Base-by-base conservation (phyloP, 2,888 invertebrate genomes). In the Baronia brevicornis region DNA sequence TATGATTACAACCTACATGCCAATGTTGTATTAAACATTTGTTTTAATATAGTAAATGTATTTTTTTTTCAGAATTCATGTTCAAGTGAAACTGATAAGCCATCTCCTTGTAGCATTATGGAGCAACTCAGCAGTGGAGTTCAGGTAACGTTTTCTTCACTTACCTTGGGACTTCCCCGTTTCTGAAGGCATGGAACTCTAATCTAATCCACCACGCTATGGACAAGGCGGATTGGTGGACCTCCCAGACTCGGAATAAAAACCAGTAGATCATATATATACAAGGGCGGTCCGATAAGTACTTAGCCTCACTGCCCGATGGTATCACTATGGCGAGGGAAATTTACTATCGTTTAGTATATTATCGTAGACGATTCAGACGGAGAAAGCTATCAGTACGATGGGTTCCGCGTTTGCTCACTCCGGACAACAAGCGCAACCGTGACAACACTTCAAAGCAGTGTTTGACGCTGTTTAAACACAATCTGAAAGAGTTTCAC, bases 51-150 rank as follows among this genome's bases (percentile, higher is more conserved):
- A 18, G 14, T 15, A 25, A 6, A 17, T 15, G 7, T 32, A 22
- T 17, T 25, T 18, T 30, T 10, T 22, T 43, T 41, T 0, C 55
- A 65, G 58, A 52, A 46, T 7, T 37, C 37, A 2, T 48, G 44
- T 33, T 14, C 1, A 51, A 61, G 4, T 7, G 69, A 66, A 5
- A 23, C 51, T 0, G 73, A 70, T 0, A 67, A 68, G 38, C 65
- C 74, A 0, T 50, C 74, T 0, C 68, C 82, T 0, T 84, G 84
- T 56, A 85, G 84, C 42, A 84, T 85, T 28, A 84, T 85, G 84
- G 82, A 85, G 10, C 84, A 85, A 25, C 69, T 85, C 2, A 78
- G 80, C 39, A 69, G 78, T 34, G 84, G 84, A 0, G 82, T 85
- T 6, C 84, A 84, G 73, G 82, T 79, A 41, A 15, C 15, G 13